These are phyloP conservation scores for Vespertilio murinus DNA, from an alignment of 2,797 vertebrate species.

Conservation along the genomic window DNA sequence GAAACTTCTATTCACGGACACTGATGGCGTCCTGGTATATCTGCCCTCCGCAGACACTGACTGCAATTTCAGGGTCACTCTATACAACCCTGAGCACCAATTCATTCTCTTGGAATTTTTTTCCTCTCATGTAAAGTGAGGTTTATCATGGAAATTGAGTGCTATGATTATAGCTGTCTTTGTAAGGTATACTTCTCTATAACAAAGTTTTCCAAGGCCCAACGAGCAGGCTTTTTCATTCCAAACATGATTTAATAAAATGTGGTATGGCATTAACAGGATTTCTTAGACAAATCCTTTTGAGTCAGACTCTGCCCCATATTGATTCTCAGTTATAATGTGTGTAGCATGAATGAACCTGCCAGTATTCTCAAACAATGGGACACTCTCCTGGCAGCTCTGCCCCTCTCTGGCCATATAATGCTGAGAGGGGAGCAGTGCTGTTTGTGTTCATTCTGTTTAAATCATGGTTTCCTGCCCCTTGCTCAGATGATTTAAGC, in stretches of 20 bases:
- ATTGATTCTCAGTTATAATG: constrained; percentile 48
- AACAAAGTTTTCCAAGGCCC: constrained; percentile 13
- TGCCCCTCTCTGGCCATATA: neutral
- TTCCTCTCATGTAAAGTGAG: neutral
- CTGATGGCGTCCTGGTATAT: neutral
- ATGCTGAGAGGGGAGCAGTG: neutral
- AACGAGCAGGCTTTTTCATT: constrained; percentile 36
- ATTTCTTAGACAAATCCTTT: constrained; percentile 9
- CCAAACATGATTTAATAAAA: constrained; percentile 51
- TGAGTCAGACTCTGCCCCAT: neutral
- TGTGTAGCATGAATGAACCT: constrained; percentile 43
- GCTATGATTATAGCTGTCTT: neutral
- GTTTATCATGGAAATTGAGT: neutral
- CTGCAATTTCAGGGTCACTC: neutral
- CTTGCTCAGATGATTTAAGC: constrained; percentile 16
- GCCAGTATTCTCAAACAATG: neutral
- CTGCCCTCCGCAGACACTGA: neutral
- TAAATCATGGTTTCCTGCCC: neutral
- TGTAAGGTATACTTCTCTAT: neutral
- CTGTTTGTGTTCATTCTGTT: constrained; percentile 30
- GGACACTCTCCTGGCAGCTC: neutral
- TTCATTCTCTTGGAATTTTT: constrained; percentile 8
- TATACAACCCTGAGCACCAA: neutral
- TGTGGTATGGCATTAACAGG: constrained; percentile 11
- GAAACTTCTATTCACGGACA: neutral